Percentiles rank a stretch among this genome's conserved stretches.
These are phyloP conservation scores for Sinhomidia bicolor DNA, from an alignment of 2,888 invertebrate genomes.

Conservation along the genomic window DNA sequence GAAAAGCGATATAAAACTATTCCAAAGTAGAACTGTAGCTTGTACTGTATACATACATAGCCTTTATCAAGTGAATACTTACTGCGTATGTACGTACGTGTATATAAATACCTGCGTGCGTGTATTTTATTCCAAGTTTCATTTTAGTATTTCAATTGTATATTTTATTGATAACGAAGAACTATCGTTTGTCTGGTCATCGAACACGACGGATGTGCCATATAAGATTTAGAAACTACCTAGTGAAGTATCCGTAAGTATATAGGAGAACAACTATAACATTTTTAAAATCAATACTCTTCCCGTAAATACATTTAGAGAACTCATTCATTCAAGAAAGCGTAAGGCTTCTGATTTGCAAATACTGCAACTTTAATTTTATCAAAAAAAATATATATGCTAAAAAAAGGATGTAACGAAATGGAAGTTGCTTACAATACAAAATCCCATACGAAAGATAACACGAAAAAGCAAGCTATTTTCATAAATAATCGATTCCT, in stretches of 20 bases:
- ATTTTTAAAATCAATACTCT: conserved; percentile 70
- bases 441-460: conserved; percentile 48
- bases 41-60: background rate
- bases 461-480: conserved; percentile 4
- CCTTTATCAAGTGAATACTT: background rate
- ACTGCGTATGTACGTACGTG: background rate
- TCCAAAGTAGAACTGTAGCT: conserved; percentile 15
- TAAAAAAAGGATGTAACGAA: background rate
- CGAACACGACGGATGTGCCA: conserved; percentile 76
- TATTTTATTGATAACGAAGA: conserved; percentile 65
- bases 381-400: too few species aligned
- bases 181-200: conserved; percentile 76
- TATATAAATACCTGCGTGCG: background rate
- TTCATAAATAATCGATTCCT: conserved; percentile 31
- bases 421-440: conserved; percentile 6
- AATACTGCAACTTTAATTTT: background rate
- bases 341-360: background rate
- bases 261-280: conserved; percentile 20
- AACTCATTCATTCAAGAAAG: conserved; percentile 5
- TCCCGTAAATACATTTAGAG: conserved; percentile 28
- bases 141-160: conserved; percentile 49
- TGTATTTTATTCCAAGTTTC: conserved; percentile 23
- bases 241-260: conserved; percentile 36
- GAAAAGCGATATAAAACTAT: conserved; percentile 36
- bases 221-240: conserved; percentile 56